Conservation (phyloP, 2,113 vertebrate species). For the Calyptomena viridis region DNA sequence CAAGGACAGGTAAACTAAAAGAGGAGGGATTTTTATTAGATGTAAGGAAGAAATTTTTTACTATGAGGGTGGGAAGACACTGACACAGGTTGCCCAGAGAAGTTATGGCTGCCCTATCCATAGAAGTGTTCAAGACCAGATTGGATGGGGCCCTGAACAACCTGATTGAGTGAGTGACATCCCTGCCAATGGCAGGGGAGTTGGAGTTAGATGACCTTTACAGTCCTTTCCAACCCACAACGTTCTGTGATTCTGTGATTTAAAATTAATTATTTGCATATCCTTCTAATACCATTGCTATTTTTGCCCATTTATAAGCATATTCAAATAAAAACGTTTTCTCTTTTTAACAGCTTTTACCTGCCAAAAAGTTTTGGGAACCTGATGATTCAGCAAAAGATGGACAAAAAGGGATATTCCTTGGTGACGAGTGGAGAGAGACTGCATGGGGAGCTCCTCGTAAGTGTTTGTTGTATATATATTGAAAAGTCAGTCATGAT, state of each 20-base stretch:
- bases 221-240: neutral
- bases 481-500: neutral
- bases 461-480: slow-evolving; percentile 73
- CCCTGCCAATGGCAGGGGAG: neutral
- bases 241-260: neutral
- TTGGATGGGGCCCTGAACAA: neutral
- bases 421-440: slow-evolving; percentile 97
- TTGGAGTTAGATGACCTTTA: neutral
- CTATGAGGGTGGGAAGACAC: neutral
- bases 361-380: slow-evolving; percentile 98
- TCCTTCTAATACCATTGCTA: neutral
- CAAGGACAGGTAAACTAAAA: neutral
- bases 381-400: slow-evolving; percentile 97
- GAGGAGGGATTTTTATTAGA: neutral
- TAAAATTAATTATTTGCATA: neutral
- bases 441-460: slow-evolving; percentile 95
- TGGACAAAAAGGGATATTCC: slow-evolving; percentile 97
- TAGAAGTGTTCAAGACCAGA: neutral
- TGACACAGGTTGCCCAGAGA: too few relatives aligned
- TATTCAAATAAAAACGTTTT: neutral
- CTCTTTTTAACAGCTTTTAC: slow-evolving; percentile 83
- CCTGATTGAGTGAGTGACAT: neutral
- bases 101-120: neutral
- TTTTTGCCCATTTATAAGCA: neutral
- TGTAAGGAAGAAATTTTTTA: neutral